Percentiles rank a stretch among this genome's conserved stretches.
Evolutionary conservation across 2,113 vertebrate species (phyloP).

Genomic region (Oxyura jamaicensis): DNA sequence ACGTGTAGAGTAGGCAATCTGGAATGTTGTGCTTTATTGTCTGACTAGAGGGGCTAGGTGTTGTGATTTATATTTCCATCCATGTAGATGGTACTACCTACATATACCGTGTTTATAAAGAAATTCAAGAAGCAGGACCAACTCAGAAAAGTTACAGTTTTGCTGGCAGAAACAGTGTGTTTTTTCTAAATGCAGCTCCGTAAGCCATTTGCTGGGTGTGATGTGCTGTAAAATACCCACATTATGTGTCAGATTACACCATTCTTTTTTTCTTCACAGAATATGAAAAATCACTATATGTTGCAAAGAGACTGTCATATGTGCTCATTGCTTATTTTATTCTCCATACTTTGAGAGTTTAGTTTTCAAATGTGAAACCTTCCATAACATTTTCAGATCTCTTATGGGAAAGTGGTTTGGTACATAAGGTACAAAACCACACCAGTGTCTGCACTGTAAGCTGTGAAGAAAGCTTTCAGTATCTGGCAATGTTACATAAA

Average conservation of each 20-base stretch:
- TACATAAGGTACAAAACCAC: background rate
- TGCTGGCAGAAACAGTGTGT: background rate
- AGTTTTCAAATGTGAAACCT: background rate
- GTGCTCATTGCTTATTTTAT: background rate
- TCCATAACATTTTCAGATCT: background rate
- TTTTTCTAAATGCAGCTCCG: background rate
- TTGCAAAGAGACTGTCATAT: background rate
- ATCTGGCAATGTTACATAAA: background rate
- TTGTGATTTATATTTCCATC: background rate
- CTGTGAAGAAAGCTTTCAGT: background rate
- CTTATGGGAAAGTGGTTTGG: background rate
- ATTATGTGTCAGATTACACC: background rate
- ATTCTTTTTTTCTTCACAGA: background rate
- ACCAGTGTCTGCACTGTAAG: background rate
- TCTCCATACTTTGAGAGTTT: background rate
- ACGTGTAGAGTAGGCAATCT: background rate
- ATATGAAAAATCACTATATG: background rate
- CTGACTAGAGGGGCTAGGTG: background rate
- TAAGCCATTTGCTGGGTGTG: background rate
- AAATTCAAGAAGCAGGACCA: background rate
- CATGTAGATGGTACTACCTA: background rate
- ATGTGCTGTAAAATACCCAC: background rate
- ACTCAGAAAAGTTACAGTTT: background rate
- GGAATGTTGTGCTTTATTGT: background rate
- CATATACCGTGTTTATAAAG: background rate